A percentile compares a stretch with the other conserved stretches of the same genome.
These are phyloP conservation scores for Hirtodrosophila alboralis DNA, from an alignment of 2,888 invertebrate genomes.

Conservation along the genomic window DNA sequence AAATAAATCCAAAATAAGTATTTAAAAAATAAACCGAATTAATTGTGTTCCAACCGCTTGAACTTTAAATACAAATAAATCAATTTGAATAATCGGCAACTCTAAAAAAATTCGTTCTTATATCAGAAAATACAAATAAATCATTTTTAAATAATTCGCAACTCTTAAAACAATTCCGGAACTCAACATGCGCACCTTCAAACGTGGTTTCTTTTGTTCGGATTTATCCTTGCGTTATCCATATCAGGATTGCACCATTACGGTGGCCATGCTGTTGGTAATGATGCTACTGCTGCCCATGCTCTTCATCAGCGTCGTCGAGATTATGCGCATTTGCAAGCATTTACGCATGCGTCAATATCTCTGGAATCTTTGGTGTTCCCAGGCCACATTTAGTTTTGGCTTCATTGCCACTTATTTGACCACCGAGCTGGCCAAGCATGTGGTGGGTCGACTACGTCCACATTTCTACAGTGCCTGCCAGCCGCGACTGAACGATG, in stretches of 20 bases:
- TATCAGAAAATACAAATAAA: not conserved
- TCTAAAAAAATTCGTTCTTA: too few relatives aligned
- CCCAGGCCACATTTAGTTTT: slow-evolving; percentile 74
- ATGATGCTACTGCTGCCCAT: slow-evolving; percentile 78
- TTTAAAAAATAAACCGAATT: too few relatives aligned
- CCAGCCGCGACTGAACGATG: slow-evolving; percentile 73
- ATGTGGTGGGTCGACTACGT: slow-evolving; percentile 75
- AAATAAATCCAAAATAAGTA: too few relatives aligned
- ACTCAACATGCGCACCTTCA: slow-evolving; percentile 71
- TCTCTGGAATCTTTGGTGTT: slow-evolving; percentile 70
- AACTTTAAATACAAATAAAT: too few relatives aligned
- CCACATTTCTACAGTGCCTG: slow-evolving; percentile 80
- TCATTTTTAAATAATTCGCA: not conserved
- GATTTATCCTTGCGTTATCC: slow-evolving; percentile 79
- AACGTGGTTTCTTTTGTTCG: slow-evolving; percentile 80
- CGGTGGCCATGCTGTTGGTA: slow-evolving; percentile 77
- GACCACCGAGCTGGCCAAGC: slow-evolving; percentile 78
- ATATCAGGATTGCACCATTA: slow-evolving; percentile 80
- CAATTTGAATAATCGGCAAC: too few relatives aligned
- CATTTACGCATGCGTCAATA: slow-evolving; percentile 76
- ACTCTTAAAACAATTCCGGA: not conserved
- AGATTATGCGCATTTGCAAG: slow-evolving; percentile 78
- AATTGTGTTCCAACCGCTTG: too few relatives aligned
- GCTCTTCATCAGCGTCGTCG: slow-evolving; percentile 78
- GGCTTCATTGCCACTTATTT: slow-evolving; percentile 81